Evolutionary conservation across 2,113 vertebrate genomes (phyloP), one percentile per base, ranked within the genome.

Genomic region (Cyanoliseus patagonus): DNA sequence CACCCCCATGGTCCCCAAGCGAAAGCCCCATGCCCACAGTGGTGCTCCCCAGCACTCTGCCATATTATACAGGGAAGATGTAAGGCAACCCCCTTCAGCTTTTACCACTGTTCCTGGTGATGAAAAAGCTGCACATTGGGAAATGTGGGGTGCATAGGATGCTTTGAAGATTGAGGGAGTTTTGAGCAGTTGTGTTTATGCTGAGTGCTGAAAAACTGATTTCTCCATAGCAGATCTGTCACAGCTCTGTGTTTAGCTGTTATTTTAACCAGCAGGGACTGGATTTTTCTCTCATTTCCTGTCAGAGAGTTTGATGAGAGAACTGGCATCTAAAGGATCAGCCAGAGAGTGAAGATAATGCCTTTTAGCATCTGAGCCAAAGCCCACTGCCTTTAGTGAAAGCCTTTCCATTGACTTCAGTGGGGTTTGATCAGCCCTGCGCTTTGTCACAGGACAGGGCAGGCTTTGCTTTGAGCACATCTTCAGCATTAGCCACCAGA

Each of bases 231-330:
- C 27, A 35, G 44, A 83, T 63, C 82, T 96, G 92, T 92, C 90
- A 93, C 81, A 93, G 91, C 8, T 88, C 87, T 24, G 23, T 83
- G 82, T 86, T 94, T 74, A 86, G 85, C 72, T 92, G 78, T 79
- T 83, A 46, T 20, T 93, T 81, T 83, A 93, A 80, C 72, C 95
- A 92, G 76, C 83, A 74, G 93, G 76, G 90, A 95, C 76, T 70
- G 73, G 88, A 93, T 96, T 96, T 96, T 96, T 92, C 92, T 90
- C 75, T 93, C 61, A 57, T 88, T 78, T 82, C 92, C 80, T 92
- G 88, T 88, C 95, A 92, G 76, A 92, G 61, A 81, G 66, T 84
- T 95, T 94, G 94, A 93, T 91, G 80, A 95, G 88, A 96, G 88
- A 84, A 91, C 66, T 41, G 49, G 80, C 92, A 93, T 91, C 88